Percentiles rank a stretch among this genome's conserved stretches.
Conservation (phyloP, 2,797 vertebrate genomes). For the Streptopelia turtur region DNA sequence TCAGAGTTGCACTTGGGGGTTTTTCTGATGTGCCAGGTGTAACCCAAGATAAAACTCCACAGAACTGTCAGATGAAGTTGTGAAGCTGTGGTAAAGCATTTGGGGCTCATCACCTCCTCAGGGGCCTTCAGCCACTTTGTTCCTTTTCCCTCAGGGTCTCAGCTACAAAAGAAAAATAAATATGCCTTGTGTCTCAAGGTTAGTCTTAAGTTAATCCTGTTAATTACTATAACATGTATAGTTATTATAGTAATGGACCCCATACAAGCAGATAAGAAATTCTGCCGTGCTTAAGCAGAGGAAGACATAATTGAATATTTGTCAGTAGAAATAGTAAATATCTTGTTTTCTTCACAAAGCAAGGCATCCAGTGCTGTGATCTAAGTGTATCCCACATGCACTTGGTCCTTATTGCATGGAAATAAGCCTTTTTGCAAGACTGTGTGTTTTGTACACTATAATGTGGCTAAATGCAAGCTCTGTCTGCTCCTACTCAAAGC, state of each 20-base stretch:
- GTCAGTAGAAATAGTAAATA: not conserved
- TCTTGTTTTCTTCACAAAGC: conserved; percentile 12
- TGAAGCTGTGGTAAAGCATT: not conserved
- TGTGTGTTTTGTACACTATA: not conserved
- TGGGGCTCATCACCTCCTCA: not conserved
- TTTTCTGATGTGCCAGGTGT: not conserved
- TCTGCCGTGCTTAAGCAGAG: not conserved
- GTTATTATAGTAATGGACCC: not conserved
- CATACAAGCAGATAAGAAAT: not conserved
- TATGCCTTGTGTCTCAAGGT: not conserved
- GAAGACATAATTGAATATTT: not conserved
- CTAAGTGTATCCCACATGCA: not conserved
- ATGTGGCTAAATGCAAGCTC: not conserved
- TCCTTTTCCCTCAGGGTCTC: not conserved
- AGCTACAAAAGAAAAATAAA: not conserved
- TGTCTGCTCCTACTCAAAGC: not conserved
- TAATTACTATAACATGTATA: not conserved
- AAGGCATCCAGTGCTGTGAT: conserved; percentile 6
- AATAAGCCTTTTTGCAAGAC: conserved; percentile 53
- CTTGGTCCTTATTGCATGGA: not conserved
- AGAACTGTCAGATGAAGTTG: not conserved
- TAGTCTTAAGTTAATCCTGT: not conserved
- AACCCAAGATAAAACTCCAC: not conserved
- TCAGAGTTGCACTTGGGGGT: not conserved
- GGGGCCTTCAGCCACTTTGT: not conserved